Percentiles rank a stretch among this genome's conserved stretches.
Evolutionary conservation across 2,888 invertebrate genomes (phyloP).

Genomic region (Autographa pulchrina): DNA sequence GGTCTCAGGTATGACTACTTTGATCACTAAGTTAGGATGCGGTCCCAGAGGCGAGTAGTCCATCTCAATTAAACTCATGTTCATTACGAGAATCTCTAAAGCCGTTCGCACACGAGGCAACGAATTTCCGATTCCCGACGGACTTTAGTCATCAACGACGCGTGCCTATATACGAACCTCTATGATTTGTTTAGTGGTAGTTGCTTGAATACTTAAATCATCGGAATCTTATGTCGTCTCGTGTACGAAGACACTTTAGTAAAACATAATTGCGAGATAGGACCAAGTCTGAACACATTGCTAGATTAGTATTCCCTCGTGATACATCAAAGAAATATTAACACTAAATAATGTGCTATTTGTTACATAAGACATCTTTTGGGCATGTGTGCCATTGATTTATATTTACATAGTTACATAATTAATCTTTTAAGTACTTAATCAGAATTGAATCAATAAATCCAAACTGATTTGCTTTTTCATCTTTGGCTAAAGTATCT

Average conservation of each 20-base stretch:
- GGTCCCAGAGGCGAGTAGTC: constrained; percentile 71
- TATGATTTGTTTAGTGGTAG: too few species aligned
- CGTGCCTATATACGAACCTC: too few species aligned
- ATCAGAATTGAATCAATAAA: constrained; percentile 19
- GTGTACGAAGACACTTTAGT: constrained; percentile 31
- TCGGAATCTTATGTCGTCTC: too few species aligned
- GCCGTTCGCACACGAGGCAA: too few species aligned
- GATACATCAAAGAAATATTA: constrained; percentile 66
- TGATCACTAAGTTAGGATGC: constrained; percentile 66
- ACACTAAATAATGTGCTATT: constrained; percentile 50
- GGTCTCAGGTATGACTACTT: constrained; percentile 66
- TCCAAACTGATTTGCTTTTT: constrained; percentile 12
- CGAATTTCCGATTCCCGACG: too few species aligned
- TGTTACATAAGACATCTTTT: constrained; percentile 49
- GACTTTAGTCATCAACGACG: too few species aligned
- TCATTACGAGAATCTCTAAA: constrained; percentile 43
- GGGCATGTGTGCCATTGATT: constrained; percentile 26
- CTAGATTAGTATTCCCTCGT: constrained; percentile 67
- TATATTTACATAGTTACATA: too few species aligned
- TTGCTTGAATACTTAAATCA: too few species aligned
- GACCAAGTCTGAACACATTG: constrained; percentile 44
- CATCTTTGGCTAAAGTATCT: background rate
- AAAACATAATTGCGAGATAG: constrained; percentile 55
- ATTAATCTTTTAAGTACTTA: background rate
- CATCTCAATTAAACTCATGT: constrained; percentile 77